These are phyloP conservation scores for Anisognathus igniventris DNA, from an alignment of 2,797 vertebrate species.

Conservation along the genomic window DNA sequence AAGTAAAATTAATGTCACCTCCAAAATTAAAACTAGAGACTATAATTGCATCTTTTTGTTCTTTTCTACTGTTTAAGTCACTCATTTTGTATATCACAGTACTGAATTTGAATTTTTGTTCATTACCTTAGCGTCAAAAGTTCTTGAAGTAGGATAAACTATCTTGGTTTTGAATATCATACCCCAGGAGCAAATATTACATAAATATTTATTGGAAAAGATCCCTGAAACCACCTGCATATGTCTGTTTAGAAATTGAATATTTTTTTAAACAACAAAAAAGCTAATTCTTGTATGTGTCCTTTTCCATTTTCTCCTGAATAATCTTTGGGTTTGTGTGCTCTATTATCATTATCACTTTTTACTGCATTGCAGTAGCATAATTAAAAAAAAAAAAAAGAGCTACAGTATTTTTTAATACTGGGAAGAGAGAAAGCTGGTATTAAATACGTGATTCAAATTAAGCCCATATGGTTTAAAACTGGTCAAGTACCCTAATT, in stretches of 20 bases:
- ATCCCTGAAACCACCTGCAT: fast-evolving
- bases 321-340: not conserved
- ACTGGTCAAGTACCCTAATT: not conserved
- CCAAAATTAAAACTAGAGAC: not conserved
- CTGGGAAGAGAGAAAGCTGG: not conserved
- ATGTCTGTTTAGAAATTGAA: not conserved
- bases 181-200: not conserved
- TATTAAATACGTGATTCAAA: not conserved
- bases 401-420: not conserved
- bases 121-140: not conserved
- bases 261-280: not conserved
- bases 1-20: not conserved
- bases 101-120: not conserved
- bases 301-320: not conserved
- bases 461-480: not conserved
- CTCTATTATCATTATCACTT: not conserved
- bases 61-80: not conserved
- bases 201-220: not conserved
- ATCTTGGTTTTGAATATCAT: not conserved
- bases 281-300: not conserved
- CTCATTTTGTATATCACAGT: not conserved
- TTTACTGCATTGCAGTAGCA: not conserved
- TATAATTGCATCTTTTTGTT: not conserved
- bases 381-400: not conserved
- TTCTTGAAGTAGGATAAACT: not conserved